Evolutionary conservation across 2,113 vertebrate genomes (phyloP).

Genomic region (Hiodon tergisus): DNA sequence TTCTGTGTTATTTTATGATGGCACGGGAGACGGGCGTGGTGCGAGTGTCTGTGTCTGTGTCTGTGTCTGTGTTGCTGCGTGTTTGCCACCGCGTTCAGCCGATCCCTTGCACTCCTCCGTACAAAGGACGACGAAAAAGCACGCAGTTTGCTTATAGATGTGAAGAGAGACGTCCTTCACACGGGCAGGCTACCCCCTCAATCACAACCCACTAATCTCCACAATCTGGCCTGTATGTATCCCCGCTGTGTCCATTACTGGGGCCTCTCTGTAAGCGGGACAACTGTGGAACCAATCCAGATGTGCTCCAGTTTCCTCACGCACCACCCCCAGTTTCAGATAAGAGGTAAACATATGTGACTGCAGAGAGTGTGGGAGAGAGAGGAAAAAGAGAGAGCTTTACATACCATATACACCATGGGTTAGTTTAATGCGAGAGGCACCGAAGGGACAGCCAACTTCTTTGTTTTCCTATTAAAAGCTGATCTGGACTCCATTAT

Average conservation of each 20-base stretch:
- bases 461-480: background rate
- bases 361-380: background rate
- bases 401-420: background rate
- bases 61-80: background rate
- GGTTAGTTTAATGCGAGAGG: background rate
- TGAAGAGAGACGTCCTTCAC: background rate
- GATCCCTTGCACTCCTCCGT: background rate
- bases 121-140: background rate
- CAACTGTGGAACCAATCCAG: background rate
- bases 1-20: no score
- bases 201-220: constrained; percentile 1
- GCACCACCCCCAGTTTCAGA: background rate
- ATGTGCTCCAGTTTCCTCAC: background rate
- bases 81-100: background rate
- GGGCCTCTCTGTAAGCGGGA: background rate
- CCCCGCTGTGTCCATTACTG: background rate
- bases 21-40: no score
- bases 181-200: background rate
- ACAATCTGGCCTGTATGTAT: constrained; percentile 3
- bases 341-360: background rate
- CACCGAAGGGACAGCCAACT: background rate
- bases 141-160: background rate
- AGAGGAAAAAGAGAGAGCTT: background rate
- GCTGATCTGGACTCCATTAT: background rate
- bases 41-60: background rate